Base-by-base conservation (phyloP, 2,797 vertebrate genomes). In the Clarias fuscus region DNA sequence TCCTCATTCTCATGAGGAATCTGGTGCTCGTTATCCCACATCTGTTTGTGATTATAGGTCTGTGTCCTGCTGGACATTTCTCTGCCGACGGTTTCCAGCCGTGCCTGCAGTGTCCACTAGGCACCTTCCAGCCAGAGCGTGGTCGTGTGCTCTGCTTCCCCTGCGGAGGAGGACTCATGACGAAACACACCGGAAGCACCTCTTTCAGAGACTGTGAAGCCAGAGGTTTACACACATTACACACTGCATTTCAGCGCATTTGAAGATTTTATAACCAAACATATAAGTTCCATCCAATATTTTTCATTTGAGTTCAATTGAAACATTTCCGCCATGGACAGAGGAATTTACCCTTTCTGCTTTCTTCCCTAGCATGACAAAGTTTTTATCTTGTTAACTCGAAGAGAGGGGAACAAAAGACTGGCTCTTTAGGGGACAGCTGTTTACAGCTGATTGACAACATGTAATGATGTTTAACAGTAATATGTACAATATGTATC, bases 181-280 rank as follows among this genome's bases (percentile, higher is more conserved):
- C 98, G 89, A 99, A 97, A 90, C 95, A 96, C 0, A 95, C 95
- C 84, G 96, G 94, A 10, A 93, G 96, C 0, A 90, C 96, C 73
- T 96, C 97, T 82, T 99, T 99, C 92, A 97, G 97, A 91, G 97
- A 99, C 93, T 99, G 98, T 11, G 98, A 99, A 93, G 96, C 98
- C 89, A 98, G 97, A 97, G 98, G 98, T 99, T 53, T 13, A 53
- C 89, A 93, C 84, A 53, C 33, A 58, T 4, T 14, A 7, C 30
- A 14, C 59, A 33, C 43, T 24, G 24, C 5, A 33, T 61, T 22
- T 20, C 48, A 53, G 48, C 48, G 11, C 48, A 53, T 53, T 53
- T 53, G 2, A 53, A 53, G 48, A 13, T 53, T 53, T 53, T 13
- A 53, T 53, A 53, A 13, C 2, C 48, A 53, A 53, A 0, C 7